Conservation (phyloP, 1,140 invertebrate species). For the Penaeus indicus region DNA sequence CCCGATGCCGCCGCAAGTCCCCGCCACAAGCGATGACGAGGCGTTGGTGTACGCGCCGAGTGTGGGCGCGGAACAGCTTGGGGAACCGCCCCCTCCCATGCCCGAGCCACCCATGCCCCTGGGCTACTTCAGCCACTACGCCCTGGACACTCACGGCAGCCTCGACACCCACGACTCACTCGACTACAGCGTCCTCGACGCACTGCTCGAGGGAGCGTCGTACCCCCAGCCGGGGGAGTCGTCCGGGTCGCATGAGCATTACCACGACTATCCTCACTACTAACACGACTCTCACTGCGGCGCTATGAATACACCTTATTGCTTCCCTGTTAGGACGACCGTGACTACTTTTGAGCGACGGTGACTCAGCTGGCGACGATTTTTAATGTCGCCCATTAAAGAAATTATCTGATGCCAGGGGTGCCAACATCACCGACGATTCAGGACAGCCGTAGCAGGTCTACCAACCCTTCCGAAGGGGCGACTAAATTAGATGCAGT, state of each 20-base stretch:
- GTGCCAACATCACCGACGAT: too few relatives aligned
- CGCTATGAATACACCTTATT: background rate
- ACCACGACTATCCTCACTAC: slow-evolving; percentile 56
- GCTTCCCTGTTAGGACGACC: background rate
- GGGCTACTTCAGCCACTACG: slow-evolving; percentile 37
- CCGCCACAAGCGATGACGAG: slow-evolving; percentile 37
- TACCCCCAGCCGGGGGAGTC: slow-evolving; percentile 18
- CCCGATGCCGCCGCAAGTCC: slow-evolving; percentile 49
- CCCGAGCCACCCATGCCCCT: slow-evolving; percentile 28
- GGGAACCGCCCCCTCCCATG: slow-evolving; percentile 21
- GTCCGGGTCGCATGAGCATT: slow-evolving; percentile 9
- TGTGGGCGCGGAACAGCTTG: background rate
- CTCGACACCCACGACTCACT: slow-evolving; percentile 31
- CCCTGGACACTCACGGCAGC: slow-evolving; percentile 33
- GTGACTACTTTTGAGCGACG: background rate
- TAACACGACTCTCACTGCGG: too few relatives aligned
- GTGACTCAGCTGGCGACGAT: too few relatives aligned
- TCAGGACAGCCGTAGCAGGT: too few relatives aligned
- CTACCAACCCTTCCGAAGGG: too few relatives aligned
- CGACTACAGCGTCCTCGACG: slow-evolving; percentile 54
- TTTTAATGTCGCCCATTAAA: too few relatives aligned
- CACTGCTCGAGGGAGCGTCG: slow-evolving; percentile 44
- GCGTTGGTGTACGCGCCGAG: slow-evolving; percentile 42
- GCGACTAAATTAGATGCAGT: too few relatives aligned
- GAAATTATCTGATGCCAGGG: too few relatives aligned